phyloP scores from a whole-genome alignment of 2,113 vertebrate genomes.

The Hydrochoerus hydrochaeris region DNA sequence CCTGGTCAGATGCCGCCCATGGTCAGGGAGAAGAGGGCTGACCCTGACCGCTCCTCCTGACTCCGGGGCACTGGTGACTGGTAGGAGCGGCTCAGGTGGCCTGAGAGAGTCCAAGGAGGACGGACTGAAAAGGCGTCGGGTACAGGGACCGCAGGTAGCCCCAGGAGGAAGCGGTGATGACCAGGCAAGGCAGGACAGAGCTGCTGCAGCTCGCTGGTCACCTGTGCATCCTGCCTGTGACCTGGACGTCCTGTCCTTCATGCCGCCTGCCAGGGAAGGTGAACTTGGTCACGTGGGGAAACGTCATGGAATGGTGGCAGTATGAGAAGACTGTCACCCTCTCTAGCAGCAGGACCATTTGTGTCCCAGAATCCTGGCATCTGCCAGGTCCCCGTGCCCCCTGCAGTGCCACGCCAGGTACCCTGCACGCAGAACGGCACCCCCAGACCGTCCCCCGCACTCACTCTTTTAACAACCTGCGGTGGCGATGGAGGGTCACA shows the following conservation, averaged over 20 bases:
- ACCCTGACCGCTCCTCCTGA: rapidly evolving
- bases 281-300: neutral
- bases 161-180: neutral
- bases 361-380: rapidly evolving
- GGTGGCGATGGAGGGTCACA: constrained; percentile 82
- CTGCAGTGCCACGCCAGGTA: rapidly evolving
- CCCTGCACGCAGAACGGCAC: neutral
- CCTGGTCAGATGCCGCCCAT: rapidly evolving
- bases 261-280: neutral
- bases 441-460: constrained; percentile 4
- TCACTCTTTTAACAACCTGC: neutral
- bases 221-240: neutral
- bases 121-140: neutral
- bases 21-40: neutral
- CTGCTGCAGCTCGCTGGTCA: too few relatives aligned
- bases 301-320: neutral
- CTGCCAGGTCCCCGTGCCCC: neutral
- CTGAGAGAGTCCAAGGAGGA: neutral
- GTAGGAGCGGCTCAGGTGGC: neutral
- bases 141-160: rapidly evolving
- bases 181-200: neutral
- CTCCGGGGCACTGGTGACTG: neutral
- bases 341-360: rapidly evolving
- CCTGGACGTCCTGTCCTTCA: neutral
- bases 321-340: too few relatives aligned